Percentiles rank a stretch among this genome's conserved stretches.
These are phyloP conservation scores for Drepana arcuata DNA, from an alignment of 1,140 invertebrate species.

Conservation along the genomic window DNA sequence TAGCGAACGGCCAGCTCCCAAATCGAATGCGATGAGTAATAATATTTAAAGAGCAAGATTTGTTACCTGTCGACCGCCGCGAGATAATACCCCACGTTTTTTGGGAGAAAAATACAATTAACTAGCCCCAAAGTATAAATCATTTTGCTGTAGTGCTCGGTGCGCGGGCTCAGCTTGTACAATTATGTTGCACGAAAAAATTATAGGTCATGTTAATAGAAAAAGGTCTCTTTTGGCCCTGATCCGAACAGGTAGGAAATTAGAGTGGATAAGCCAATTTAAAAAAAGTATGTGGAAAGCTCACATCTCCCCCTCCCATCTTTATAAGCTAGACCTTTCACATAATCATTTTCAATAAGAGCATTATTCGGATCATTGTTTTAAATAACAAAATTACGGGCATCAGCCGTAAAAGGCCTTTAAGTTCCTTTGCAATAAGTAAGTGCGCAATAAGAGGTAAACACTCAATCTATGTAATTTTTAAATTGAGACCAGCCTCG, in stretches of 20 bases:
- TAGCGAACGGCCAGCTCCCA: slow-evolving; percentile 59
- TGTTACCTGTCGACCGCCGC: slow-evolving; percentile 62
- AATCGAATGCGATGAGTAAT: slow-evolving; percentile 70
- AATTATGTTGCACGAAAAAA: slow-evolving; percentile 42
- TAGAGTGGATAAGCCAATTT: too few relatives aligned
- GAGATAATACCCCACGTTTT: slow-evolving; percentile 59
- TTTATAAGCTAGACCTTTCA: too few relatives aligned
- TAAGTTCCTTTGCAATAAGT: slow-evolving; percentile 17
- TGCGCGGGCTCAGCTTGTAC: slow-evolving; percentile 47
- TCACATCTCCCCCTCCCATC: too few relatives aligned
- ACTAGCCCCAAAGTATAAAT: slow-evolving; percentile 48
- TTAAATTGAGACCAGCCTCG: slow-evolving; percentile 53
- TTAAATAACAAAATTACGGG: slow-evolving; percentile 26
- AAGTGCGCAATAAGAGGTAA: slow-evolving; percentile 33
- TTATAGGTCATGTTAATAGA: slow-evolving; percentile 37
- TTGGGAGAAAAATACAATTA: slow-evolving; percentile 63
- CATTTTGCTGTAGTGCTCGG: slow-evolving; percentile 39
- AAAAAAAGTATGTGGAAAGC: too few relatives aligned
- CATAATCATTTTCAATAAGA: too few relatives aligned
- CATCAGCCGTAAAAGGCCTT: slow-evolving; percentile 27
- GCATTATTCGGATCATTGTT: too few relatives aligned
- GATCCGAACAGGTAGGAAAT: too few relatives aligned
- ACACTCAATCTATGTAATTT: slow-evolving; percentile 50
- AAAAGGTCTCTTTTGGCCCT: too few relatives aligned
- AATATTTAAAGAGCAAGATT: slow-evolving; percentile 70